Percentiles rank a stretch among this genome's conserved stretches.
Evolutionary conservation across 2,888 invertebrate species (phyloP).

Genomic region (Argynnis bischoffii): DNA sequence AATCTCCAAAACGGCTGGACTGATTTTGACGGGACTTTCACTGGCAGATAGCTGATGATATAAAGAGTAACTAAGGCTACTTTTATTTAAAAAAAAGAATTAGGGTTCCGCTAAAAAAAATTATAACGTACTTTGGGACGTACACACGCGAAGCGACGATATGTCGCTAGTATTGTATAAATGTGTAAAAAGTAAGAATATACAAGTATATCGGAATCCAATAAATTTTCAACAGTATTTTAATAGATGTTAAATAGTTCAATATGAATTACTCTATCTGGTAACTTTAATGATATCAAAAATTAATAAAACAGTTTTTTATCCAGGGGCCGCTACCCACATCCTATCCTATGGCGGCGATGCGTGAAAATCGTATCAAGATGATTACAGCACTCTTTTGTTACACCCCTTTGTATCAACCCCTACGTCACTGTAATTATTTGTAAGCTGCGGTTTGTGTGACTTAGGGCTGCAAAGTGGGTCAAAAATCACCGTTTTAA

Average conservation of each 20-base stretch:
- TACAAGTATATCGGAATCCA: too few relatives aligned
- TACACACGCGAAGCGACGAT: too few relatives aligned
- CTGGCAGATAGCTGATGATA: too few relatives aligned
- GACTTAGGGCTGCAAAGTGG: slow-evolving; percentile 26
- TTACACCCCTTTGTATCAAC: slow-evolving; percentile 55
- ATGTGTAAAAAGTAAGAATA: too few relatives aligned
- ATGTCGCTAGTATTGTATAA: too few relatives aligned
- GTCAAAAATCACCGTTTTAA: slow-evolving; percentile 35
- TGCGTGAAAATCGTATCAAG: slow-evolving; percentile 73
- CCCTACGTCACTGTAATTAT: slow-evolving; percentile 56
- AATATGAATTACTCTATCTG: neutral
- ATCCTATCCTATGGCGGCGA: slow-evolving; percentile 50
- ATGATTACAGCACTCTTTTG: slow-evolving; percentile 64
- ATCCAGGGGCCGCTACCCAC: slow-evolving; percentile 33
- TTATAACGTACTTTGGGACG: too few relatives aligned
- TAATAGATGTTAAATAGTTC: neutral
- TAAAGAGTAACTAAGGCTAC: too few relatives aligned
- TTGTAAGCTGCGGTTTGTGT: slow-evolving; percentile 45
- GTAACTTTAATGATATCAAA: slow-evolving; percentile 19
- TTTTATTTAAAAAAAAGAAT: too few relatives aligned
- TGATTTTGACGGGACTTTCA: too few relatives aligned
- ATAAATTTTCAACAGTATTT: too few relatives aligned
- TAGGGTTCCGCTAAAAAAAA: too few relatives aligned
- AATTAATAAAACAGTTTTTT: slow-evolving; percentile 36
- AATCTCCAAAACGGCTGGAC: too few relatives aligned